Conservation (phyloP, 1,140 invertebrate species). For the Goniozus legneri region DNA sequence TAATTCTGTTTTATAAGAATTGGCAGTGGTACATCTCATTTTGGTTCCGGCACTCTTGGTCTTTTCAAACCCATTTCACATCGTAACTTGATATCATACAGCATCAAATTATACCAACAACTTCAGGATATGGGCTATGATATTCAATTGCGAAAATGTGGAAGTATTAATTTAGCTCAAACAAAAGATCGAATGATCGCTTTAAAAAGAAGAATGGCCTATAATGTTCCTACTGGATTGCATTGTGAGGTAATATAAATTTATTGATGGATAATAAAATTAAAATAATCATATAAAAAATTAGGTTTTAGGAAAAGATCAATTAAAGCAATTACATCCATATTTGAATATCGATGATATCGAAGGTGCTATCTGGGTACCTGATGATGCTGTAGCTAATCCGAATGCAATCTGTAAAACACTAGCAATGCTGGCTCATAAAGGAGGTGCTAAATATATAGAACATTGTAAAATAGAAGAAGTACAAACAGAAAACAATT, state of each 20-base stretch:
- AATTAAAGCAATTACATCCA: conserved; percentile 58
- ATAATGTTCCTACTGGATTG: conserved; percentile 57
- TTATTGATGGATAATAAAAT: conserved; percentile 1
- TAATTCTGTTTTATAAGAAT: conserved; percentile 49
- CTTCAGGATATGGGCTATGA: conserved; percentile 63
- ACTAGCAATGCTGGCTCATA: conserved; percentile 59
- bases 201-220: conserved; percentile 60
- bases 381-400: conserved; percentile 70
- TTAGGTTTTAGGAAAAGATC: conserved; percentile 42
- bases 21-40: conserved; percentile 65
- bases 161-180: conserved; percentile 70
- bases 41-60: conserved; percentile 64
- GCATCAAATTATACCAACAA: conserved; percentile 62
- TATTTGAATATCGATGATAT: conserved; percentile 65
- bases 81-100: conserved; percentile 60
- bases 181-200: conserved; percentile 69
- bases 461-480: conserved; percentile 61
- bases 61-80: conserved; percentile 61
- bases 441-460: conserved; percentile 60
- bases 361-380: conserved; percentile 70
- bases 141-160: conserved; percentile 63
- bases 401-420: conserved; percentile 61
- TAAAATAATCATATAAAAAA: conserved; percentile 4
- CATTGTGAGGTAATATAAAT: conserved; percentile 52
- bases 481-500: conserved; percentile 60